Evolutionary conservation across 2,888 invertebrate genomes (phyloP).

Genomic region (Nezara viridula): DNA sequence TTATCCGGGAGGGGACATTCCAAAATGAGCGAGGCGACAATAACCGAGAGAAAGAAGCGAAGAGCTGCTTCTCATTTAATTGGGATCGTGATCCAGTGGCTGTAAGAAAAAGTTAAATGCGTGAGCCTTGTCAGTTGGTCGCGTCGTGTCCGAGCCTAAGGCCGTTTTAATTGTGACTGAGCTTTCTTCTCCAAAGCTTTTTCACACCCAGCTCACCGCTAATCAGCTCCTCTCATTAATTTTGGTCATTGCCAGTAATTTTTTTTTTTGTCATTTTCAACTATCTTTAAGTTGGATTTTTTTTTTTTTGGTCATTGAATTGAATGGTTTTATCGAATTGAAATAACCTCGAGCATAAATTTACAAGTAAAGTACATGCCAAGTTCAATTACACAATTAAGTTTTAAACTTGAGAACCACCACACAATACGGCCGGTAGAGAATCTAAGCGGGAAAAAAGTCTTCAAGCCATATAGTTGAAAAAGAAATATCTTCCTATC

Average conservation of each 20-base stretch:
- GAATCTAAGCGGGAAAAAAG: background rate
- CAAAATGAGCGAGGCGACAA: conserved; percentile 31
- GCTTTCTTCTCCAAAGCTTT: background rate
- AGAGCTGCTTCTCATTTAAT: conserved; percentile 24
- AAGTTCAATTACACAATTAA: no score
- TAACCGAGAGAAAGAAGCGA: background rate
- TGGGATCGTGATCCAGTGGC: conserved; percentile 30
- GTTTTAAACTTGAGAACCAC: no score
- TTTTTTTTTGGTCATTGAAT: no score
- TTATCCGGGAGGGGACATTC: background rate
- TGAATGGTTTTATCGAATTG: no score
- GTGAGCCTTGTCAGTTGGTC: conserved; percentile 1
- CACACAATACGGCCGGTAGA: no score
- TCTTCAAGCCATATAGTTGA: no score
- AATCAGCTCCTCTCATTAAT: background rate
- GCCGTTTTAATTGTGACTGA: background rate
- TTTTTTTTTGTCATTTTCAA: no score
- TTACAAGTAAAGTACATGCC: no score
- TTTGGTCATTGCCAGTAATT: background rate
- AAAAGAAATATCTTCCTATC: no score
- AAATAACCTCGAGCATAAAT: no score
- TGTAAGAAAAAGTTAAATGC: conserved; percentile 44
- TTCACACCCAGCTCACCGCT: background rate
- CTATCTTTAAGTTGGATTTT: no score
- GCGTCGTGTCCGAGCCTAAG: background rate